A percentile compares a stretch with the other conserved stretches of the same genome.
These are phyloP conservation scores for Apogon hyalosoma DNA, from an alignment of 2,797 vertebrate genomes.

Conservation along the genomic window DNA sequence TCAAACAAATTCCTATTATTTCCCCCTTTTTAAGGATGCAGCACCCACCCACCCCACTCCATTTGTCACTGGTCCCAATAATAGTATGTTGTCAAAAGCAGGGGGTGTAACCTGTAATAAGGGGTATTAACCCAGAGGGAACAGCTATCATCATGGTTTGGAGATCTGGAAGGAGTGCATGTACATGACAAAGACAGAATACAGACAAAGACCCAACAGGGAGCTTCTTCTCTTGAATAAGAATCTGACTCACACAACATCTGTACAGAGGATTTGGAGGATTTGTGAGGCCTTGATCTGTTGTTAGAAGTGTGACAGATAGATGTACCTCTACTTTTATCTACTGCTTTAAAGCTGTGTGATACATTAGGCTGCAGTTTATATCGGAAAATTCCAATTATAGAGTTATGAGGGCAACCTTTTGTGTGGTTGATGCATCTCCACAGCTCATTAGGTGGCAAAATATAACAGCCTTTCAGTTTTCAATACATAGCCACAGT, in stretches of 20 bases:
- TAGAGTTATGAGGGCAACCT: not conserved
- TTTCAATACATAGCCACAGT: not conserved
- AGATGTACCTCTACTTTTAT: conserved; percentile 25
- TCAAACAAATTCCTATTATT: conserved; percentile 41
- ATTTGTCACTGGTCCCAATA: conserved; percentile 56
- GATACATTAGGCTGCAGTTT: not conserved
- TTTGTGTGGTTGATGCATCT: not conserved
- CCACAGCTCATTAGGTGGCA: not conserved
- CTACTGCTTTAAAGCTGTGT: conserved; percentile 6
- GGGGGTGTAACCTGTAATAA: conserved; percentile 58
- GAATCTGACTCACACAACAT: conserved; percentile 67
- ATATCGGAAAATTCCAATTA: not conserved
- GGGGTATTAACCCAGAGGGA: conserved; percentile 69
- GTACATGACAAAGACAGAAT: conserved; percentile 58
- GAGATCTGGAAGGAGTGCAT: conserved; percentile 40
- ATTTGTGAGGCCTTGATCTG: conserved; percentile 57
- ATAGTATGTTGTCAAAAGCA: conserved; percentile 67
- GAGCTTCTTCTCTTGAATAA: conserved; percentile 56
- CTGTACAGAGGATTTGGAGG: conserved; percentile 55
- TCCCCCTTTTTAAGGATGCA: conserved; percentile 26
- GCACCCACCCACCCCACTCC: conserved; percentile 25
- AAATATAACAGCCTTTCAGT: not conserved
- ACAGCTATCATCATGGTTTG: conserved; percentile 63
- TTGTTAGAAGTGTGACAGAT: conserved; percentile 42
- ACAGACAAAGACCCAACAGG: conserved; percentile 50